Evolutionary conservation across 2,888 invertebrate species (phyloP).

Genomic region (Drosophila anceps): DNA sequence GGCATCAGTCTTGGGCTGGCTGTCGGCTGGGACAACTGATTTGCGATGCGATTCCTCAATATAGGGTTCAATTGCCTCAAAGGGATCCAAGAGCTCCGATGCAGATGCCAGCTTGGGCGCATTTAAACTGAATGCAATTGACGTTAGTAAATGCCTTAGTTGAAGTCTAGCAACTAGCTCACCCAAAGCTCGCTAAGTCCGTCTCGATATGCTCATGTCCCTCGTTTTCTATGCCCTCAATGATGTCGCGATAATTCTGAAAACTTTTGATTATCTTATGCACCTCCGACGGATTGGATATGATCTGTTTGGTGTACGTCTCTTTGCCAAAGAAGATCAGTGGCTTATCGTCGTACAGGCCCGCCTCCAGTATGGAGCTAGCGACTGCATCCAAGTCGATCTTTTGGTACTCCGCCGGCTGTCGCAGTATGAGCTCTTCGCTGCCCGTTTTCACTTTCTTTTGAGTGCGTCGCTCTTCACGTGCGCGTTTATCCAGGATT

Average conservation of each 20-base stretch:
- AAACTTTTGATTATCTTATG: constrained; percentile 83
- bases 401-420: constrained; percentile 83
- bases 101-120: constrained; percentile 46
- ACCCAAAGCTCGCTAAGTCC: constrained; percentile 55
- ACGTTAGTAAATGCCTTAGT: not conserved
- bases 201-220: constrained; percentile 57
- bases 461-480: constrained; percentile 55
- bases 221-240: constrained; percentile 81
- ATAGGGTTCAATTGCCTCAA: constrained; percentile 76
- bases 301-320: constrained; percentile 65
- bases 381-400: constrained; percentile 82
- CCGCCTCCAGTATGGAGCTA: constrained; percentile 71
- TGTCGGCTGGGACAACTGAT: not conserved
- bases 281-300: constrained; percentile 73
- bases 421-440: constrained; percentile 37
- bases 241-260: constrained; percentile 82
- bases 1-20: constrained; percentile 12
- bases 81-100: constrained; percentile 61
- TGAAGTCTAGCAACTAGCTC: not conserved
- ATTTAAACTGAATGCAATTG: constrained; percentile 42
- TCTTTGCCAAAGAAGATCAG: constrained; percentile 83
- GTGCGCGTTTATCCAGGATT: constrained; percentile 71
- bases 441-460: constrained; percentile 24
- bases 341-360: constrained; percentile 83
- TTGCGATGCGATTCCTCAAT: constrained; percentile 54